Conservation (phyloP, 2,113 vertebrate species). For the Hymenochirus boettgeri region DNA sequence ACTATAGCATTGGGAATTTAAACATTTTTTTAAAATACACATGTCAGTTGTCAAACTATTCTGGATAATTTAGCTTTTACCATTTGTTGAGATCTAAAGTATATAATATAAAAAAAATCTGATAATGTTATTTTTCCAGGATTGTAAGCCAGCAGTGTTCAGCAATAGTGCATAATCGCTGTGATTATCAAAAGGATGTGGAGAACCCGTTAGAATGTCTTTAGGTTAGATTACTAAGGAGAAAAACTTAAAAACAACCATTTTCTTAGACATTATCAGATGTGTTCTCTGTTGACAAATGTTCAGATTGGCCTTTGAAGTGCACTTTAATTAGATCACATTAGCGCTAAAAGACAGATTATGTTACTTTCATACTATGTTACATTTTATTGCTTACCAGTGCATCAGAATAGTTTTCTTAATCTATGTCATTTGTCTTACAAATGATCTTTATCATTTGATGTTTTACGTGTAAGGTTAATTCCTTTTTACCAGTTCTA, state of each 20-base stretch:
- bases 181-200: constrained; percentile 49
- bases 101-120: too few relatives aligned
- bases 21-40: too few relatives aligned
- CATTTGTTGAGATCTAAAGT: too few relatives aligned
- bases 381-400: constrained; percentile 27
- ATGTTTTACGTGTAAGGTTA: constrained; percentile 18
- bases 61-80: too few relatives aligned
- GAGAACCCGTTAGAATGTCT: constrained; percentile 46
- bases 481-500: constrained; percentile 22
- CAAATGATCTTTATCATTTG: constrained; percentile 39
- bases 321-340: constrained; percentile 48
- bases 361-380: constrained; percentile 46
- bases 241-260: constrained; percentile 45
- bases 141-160: too few relatives aligned
- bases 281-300: constrained; percentile 50
- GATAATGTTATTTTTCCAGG: too few relatives aligned
- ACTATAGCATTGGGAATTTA: too few relatives aligned
- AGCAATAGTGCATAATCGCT: constrained; percentile 37
- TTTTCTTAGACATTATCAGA: constrained; percentile 42
- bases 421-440: constrained; percentile 43
- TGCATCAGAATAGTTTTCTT: constrained; percentile 39
- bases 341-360: constrained; percentile 44
- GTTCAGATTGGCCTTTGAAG: constrained; percentile 47
- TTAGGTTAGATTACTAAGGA: constrained; percentile 52
- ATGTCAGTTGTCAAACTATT: too few relatives aligned